phyloP scores from a whole-genome alignment of 2,797 vertebrate genomes.

The Scleropages formosus region DNA sequence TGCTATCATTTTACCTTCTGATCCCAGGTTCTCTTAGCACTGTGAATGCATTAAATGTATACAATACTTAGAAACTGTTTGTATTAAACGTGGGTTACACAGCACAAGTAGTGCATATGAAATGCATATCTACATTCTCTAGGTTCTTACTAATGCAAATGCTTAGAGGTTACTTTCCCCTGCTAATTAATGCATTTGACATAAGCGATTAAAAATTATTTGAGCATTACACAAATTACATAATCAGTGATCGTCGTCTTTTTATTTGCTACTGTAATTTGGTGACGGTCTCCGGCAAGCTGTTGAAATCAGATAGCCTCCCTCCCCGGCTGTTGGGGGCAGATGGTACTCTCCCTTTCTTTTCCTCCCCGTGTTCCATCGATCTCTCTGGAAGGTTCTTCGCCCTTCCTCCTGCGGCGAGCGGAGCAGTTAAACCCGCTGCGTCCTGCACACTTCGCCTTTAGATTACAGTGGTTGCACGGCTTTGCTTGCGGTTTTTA shows the following conservation, averaged over 20 bases:
- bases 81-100: too few species aligned
- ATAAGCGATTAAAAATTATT: too few species aligned
- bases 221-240: background rate
- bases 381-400: constrained; percentile 74
- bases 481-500: background rate
- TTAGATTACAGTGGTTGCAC: background rate
- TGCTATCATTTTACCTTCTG: too few species aligned
- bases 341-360: constrained; percentile 14
- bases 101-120: too few species aligned
- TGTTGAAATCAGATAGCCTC: constrained; percentile 21
- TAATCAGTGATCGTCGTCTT: background rate
- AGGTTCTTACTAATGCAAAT: too few species aligned
- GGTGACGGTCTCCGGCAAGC: constrained; percentile 7
- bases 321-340: constrained; percentile 16
- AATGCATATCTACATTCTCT: too few species aligned
- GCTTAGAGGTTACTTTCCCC: too few species aligned
- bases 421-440: constrained; percentile 25
- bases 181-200: too few species aligned
- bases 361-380: background rate
- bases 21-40: too few species aligned
- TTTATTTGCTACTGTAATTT: background rate
- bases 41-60: too few species aligned
- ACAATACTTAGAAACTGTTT: too few species aligned
- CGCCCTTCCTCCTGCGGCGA: constrained; percentile 53
- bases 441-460: constrained; percentile 3